Evolutionary conservation across 2,888 invertebrate genomes (phyloP), one percentile per base, ranked within the genome.

Genomic region (Idaea straminata): DNA sequence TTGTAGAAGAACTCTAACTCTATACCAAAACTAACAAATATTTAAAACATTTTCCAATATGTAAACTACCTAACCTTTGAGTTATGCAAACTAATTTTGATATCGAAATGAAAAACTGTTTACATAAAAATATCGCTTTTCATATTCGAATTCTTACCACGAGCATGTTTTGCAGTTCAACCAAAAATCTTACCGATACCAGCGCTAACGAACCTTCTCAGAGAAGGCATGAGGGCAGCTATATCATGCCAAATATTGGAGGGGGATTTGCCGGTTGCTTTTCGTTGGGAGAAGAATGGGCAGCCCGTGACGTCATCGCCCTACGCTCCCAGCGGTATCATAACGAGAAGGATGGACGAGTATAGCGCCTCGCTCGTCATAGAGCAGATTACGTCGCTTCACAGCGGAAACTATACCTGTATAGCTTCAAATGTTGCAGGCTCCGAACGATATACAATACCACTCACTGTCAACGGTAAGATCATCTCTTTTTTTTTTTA

Each of bases 361-460:
- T 98, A 97, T 87, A 96, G 97, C 62, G 96, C 97, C 59, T 96
- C 96, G 62, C 93, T 98, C 74, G 96, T 97, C 77, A 97, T 98
- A 77, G 97, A 98, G 82, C 95, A 96, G 84, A 96, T 98, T 70
- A 95, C 96, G 65, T 97, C 97, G 38, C 94, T 95, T 63, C 97
- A 98, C 85, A 97, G 96, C 77, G 98, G 98, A 80, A 98, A 97
- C 89, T 97, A 97, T 84, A 97, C 97, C n/a, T 98, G 98, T 87
- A 95, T 97, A 64, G 97, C 97, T n/a, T 95, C 95, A 62, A 98
- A 98, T 89, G 95, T 97, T 35, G 98, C 98, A 15, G 97, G 97
- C 13, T 94, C 95, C 5, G 96, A 96, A 79, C 93, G 95, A 70
- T 96, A 96, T 79, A 95, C 96, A 7, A 96, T 97, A 65, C 96